These are phyloP conservation scores for Synchiropus splendidus DNA, from an alignment of 2,113 vertebrate genomes.

Conservation along the genomic window DNA sequence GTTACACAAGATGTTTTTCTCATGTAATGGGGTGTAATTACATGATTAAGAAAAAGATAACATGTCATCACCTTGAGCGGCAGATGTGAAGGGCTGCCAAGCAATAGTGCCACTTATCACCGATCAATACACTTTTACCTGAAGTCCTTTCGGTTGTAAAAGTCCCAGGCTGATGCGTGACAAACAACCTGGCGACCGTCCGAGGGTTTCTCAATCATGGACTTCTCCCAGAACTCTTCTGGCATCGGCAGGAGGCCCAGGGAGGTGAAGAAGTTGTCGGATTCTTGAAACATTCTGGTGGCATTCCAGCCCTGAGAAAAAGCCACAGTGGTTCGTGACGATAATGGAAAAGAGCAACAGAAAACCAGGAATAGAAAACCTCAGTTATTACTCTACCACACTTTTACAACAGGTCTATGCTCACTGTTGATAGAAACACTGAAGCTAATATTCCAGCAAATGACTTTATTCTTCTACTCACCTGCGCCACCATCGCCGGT, in stretches of 20 bases:
- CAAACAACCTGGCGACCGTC: conserved; percentile 86
- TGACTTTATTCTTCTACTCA: conserved; percentile 34
- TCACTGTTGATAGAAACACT: too few species aligned
- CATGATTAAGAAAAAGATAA: too few species aligned
- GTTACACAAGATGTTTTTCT: too few species aligned
- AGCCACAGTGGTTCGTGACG: not conserved
- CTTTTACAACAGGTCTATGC: too few species aligned
- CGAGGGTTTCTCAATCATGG: conserved; percentile 90
- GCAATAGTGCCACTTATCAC: not conserved
- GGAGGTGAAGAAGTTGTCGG: conserved; percentile 79
- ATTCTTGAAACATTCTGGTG: conserved; percentile 81
- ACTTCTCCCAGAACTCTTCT: conserved; percentile 78
- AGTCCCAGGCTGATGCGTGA: conserved; percentile 96
- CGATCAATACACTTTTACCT: conserved; percentile 61
- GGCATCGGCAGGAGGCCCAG: conserved; percentile 78
- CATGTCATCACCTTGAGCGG: too few species aligned
- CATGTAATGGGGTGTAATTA: too few species aligned
- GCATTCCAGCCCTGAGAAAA: conserved; percentile 77
- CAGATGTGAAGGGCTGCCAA: too few species aligned
- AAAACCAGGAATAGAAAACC: too few species aligned
- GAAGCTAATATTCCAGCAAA: too few species aligned
- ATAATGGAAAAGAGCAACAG: too few species aligned
- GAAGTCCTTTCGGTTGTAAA: conserved; percentile 95
- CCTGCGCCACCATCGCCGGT: conserved; percentile 84
- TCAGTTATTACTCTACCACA: too few species aligned